Conservation (phyloP, 2,113 vertebrate genomes). For the Oryzias woworae region DNA sequence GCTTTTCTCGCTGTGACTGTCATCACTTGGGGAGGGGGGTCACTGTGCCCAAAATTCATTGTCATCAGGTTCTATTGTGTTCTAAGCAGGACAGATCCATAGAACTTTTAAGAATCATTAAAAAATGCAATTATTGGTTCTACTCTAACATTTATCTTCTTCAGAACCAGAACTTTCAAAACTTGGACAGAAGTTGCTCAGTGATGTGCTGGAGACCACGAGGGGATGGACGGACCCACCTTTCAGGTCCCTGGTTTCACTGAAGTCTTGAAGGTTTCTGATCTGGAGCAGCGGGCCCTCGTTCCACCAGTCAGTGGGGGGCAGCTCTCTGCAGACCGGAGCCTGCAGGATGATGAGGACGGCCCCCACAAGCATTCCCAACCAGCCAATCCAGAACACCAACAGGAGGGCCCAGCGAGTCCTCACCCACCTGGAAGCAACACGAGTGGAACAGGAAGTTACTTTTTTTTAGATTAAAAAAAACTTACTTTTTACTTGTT, state of each 20-base stretch:
- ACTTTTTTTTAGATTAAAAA: too few relatives aligned
- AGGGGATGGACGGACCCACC: constrained; percentile 60
- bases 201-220: neutral
- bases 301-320: constrained; percentile 83
- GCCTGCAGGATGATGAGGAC: constrained; percentile 85
- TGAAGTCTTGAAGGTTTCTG: constrained; percentile 72
- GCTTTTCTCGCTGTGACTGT: too few relatives aligned
- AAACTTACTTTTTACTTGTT: too few relatives aligned
- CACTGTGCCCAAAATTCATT: too few relatives aligned
- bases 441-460: neutral
- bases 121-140: too few relatives aligned
- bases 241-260: constrained; percentile 47
- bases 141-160: too few relatives aligned
- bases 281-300: constrained; percentile 82
- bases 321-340: constrained; percentile 83
- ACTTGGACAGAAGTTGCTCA: too few relatives aligned
- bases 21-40: too few relatives aligned
- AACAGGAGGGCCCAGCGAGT: constrained; percentile 83
- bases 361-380: constrained; percentile 85
- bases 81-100: too few relatives aligned
- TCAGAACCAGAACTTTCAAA: too few relatives aligned
- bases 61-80: too few relatives aligned
- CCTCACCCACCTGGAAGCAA: constrained; percentile 79
- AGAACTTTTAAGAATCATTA: too few relatives aligned
- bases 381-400: constrained; percentile 90